Evolutionary conservation across 2,888 invertebrate genomes (phyloP), one percentile per base, ranked within the genome.

Genomic region (Andrena praecox): DNA sequence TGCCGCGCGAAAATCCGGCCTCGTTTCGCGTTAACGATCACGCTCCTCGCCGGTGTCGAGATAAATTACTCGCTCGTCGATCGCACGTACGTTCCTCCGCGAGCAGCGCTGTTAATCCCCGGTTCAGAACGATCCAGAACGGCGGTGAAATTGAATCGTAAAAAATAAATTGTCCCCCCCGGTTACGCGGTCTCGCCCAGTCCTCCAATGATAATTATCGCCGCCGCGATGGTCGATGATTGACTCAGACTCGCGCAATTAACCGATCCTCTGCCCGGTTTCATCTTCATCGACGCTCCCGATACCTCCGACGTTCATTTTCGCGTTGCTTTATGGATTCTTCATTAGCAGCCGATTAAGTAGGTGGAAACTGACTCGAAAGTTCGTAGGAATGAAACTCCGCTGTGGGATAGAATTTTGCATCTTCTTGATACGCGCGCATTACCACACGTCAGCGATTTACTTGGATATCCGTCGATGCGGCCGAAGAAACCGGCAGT

Each of bases 141-240:
- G 33, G 7, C 62, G 77, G 48, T 66, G 70, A 74, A 84, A 86
- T 80, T 84, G 84, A 86, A 87, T 87, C 64, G 73, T 86, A 84
- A 87, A 80, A 87, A 84, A 80, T 60, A 80, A 74, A 86, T 80
- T 68, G 84, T 67, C 8, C 56, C 71, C 68, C 12, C 31, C 42
- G 54, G 79, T 72, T 71, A 74, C 67, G 56, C 59, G 56, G 24
- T 4, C 54, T n/a, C 50, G 42, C 59, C 69, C 64, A 48, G 59
- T 8, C 48, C 56, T 52, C 56, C 31, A 27, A 29, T 24, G 73
- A 68, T 75, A 72, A 77, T 83, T 76, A 80, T 86, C 50, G 62
- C 42, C 68, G 54, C n/a, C 20, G 60, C 54, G 77, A 69, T 75
- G 76, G 66, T n/a, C 83, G 77, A 68, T 60, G 87, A 86, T 79